Evolutionary conservation across 2,888 invertebrate species (phyloP), one percentile per base, ranked within the genome.

Genomic region (Trypoxylon attenuatum): DNA sequence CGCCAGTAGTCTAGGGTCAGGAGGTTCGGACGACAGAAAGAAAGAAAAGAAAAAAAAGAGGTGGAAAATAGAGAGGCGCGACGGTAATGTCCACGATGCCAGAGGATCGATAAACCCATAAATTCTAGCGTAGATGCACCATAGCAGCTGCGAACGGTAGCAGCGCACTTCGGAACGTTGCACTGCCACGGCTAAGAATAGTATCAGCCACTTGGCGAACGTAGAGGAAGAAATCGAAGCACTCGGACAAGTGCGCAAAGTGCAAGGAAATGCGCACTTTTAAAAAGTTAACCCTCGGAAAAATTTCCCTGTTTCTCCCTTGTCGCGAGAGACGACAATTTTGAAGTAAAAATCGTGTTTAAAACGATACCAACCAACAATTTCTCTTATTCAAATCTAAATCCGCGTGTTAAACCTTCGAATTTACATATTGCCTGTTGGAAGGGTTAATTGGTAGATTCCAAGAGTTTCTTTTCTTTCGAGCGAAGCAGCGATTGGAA

Each of bases 21-120:
- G n/a, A n/a, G n/a, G n/a, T n/a, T n/a, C n/a, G n/a, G n/a, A n/a
- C n/a, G n/a, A n/a, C n/a, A n/a, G n/a, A 13, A 4, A 21, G 25
- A 5, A 38, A n/a, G 13, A 1, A 15, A 1, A 38, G 15, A 38
- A 38, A n/a, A 38, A n/a, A 38, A 38, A 38, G 38, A 15, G 8
- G 1, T 41, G 21, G 21, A 10, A 22, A 1, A 43, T 10, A 13
- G 6, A 16, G 19, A 43, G 16, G 22, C 19, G 25, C 13, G 43
- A n/a, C 19, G 19, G 43, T 18, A 39, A 22, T 8, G 39, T 8
- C 13, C 19, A 21, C 13, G 66, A 61, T 66, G 39, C 56, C 10
- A n/a, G 33, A n/a, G 56, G 56, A 68, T 68, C 61, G 56, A 61
- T 68, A 66, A 68, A 56, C 56, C 61, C 52, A 39, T 56, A 47